Evolutionary conservation across 1,140 invertebrate species (phyloP).

Genomic region (Aphaenogaster floridana): DNA sequence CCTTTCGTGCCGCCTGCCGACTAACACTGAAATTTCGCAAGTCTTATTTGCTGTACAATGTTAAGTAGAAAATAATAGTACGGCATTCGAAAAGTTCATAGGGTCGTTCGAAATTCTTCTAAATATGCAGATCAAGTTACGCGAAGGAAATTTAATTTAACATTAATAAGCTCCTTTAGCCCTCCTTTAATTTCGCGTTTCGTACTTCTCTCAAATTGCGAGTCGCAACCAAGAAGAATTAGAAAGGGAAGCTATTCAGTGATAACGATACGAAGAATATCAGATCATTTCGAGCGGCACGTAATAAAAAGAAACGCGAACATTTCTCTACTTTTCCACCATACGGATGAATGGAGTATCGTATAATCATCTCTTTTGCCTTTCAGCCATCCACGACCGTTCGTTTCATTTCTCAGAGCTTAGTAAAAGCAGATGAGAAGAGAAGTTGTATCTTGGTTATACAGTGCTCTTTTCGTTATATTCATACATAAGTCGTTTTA

Average conservation of each 20-base stretch:
- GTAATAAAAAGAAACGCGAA: conserved; percentile 32
- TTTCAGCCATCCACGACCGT: background rate
- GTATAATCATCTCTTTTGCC: background rate
- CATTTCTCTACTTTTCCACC: background rate
- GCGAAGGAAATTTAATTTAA: conserved; percentile 14
- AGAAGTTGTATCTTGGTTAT: conserved; percentile 29
- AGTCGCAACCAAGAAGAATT: conserved; percentile 12
- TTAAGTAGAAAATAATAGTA: background rate
- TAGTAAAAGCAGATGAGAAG: background rate
- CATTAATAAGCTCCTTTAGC: background rate
- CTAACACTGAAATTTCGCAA: background rate
- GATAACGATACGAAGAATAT: background rate
- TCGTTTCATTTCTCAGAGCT: background rate
- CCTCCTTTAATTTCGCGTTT: conserved; percentile 25
- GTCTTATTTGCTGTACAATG: background rate
- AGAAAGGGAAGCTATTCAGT: background rate
- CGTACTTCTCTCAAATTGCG: conserved; percentile 13
- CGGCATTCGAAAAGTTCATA: background rate
- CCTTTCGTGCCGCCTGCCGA: background rate
- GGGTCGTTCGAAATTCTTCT: conserved; percentile 3
- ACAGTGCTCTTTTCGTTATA: background rate
- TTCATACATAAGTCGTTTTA: conserved; percentile 1
- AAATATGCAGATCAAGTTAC: background rate
- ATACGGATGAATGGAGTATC: conserved; percentile 1
- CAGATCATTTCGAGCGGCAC: background rate